A percentile compares a stretch with the other conserved stretches of the same genome.
Conservation (phyloP, 2,113 vertebrate species). For the Notechis scutatus region DNA sequence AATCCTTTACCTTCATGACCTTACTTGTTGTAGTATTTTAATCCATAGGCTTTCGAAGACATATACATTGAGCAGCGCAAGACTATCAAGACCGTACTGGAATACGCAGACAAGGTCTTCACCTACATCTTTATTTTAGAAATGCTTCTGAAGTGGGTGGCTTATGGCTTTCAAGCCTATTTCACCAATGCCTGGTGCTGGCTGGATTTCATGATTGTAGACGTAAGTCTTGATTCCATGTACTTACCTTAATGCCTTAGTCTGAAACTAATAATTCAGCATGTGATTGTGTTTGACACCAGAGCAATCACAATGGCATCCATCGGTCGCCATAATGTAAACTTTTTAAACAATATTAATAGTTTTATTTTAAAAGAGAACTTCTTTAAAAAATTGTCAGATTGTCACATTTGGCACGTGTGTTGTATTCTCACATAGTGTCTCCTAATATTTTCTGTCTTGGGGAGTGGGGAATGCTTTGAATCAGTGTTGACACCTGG, state of each 20-base stretch:
- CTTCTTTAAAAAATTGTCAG: neutral
- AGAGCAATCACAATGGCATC: neutral
- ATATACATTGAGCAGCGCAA: slow-evolving; percentile 84
- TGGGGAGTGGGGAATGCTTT: neutral
- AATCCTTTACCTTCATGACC: neutral
- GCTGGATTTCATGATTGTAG: slow-evolving; percentile 97
- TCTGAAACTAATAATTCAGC: neutral
- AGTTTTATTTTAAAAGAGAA: neutral
- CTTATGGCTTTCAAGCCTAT: slow-evolving; percentile 94
- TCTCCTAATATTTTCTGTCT: neutral
- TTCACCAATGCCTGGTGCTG: slow-evolving; percentile 99
- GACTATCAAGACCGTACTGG: slow-evolving; percentile 82
- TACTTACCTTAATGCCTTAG: neutral
- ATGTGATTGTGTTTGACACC: neutral
- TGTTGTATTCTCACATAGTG: neutral
- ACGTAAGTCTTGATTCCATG: slow-evolving; percentile 78
- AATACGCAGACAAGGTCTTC: slow-evolving; percentile 95
- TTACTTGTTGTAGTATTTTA: slow-evolving; percentile 24
- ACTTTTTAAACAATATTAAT: neutral
- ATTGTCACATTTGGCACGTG: neutral
- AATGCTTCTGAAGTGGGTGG: slow-evolving; percentile 97
- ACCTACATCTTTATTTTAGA: slow-evolving; percentile 96
- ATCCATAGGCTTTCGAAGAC: slow-evolving; percentile 91
- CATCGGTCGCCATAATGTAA: neutral
- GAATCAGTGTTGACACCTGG: neutral